Conservation (phyloP, 2,797 vertebrate species). For the Danio tinwini region DNA sequence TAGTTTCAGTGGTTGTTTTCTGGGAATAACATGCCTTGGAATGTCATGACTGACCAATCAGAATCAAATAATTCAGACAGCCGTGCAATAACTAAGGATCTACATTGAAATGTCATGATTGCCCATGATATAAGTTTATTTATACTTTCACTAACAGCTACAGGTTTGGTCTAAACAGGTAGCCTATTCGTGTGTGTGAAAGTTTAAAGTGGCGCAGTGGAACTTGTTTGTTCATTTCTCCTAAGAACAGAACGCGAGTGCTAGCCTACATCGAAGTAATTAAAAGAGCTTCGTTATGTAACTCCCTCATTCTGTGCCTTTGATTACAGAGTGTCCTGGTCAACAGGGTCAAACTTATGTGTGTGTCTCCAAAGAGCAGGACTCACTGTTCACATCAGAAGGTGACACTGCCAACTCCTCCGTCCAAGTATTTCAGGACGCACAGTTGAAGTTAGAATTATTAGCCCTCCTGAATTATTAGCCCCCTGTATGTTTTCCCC, state of each 20-base stretch:
- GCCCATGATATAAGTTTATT: too few species aligned
- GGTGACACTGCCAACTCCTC: slow-evolving; percentile 65
- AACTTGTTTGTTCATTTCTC: slow-evolving; percentile 12
- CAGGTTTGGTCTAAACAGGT: neutral
- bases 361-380: slow-evolving; percentile 33
- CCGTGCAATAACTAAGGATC: too few species aligned
- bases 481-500: too few species aligned
- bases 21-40: too few species aligned
- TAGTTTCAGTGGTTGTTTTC: too few species aligned
- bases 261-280: slow-evolving; percentile 28
- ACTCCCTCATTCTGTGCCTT: slow-evolving; percentile 5
- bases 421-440: slow-evolving; percentile 64
- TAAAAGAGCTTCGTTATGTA: neutral
- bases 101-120: too few species aligned
- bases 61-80: too few species aligned
- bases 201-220: neutral
- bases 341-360: slow-evolving; percentile 27
- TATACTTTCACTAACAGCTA: too few species aligned
- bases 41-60: too few species aligned
- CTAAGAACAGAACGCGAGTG: neutral
- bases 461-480: too few species aligned
- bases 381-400: slow-evolving; percentile 57
- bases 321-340: slow-evolving; percentile 11
- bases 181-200: neutral
- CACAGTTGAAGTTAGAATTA: too few species aligned